Evolutionary conservation across 2,113 vertebrate genomes (phyloP), one percentile per base, ranked within the genome.

Genomic region (Seriola rivoliana): DNA sequence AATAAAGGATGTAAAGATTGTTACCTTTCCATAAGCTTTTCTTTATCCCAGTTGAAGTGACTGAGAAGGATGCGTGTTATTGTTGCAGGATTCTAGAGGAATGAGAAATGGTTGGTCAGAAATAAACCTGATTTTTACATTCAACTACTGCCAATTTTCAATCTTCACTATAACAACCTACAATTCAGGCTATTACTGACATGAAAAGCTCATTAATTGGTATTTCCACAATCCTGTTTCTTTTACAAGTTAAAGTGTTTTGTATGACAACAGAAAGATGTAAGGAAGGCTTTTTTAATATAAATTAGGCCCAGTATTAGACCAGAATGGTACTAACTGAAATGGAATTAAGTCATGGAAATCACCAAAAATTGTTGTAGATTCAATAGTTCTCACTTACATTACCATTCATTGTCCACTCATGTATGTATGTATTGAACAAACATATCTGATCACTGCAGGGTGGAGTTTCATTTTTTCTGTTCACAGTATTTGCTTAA

Each of bases 11-110:
- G 19, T 32, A 58, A 9, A 63, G 6, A 69, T 40, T 75, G 93
- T 95, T 96, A 97, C 99, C 99, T 98, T 95, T 99, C 98, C 99
- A 99, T 99, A 78, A 99, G 97, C 94, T 99, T 99, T 94, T 99
- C 99, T 93, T 99, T 99, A 94, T 99, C 99, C 99, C 99, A 99
- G 94, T 99, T 99, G 96, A 99, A 99, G 96, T 99, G 98, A 96
- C 98, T 99, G 94, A 99, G 97, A 89, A 99, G 97, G 96, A 99
- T 99, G 95, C 98, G 97, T 72, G 98, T 99, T 91, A 99, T 99
- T 85, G 98, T 99, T 64, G 97, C 99, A 91, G 99, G 99, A 94
- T 99, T 99, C 99, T 99, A 84, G 65, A 93, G 78, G 16, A 81
- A 88, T 7, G 66, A 86, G 29, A 90, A 76, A 64, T 6, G 67